These are phyloP conservation scores for Tenthredo distinguenda DNA, from an alignment of 2,888 invertebrate genomes.

Conservation along the genomic window DNA sequence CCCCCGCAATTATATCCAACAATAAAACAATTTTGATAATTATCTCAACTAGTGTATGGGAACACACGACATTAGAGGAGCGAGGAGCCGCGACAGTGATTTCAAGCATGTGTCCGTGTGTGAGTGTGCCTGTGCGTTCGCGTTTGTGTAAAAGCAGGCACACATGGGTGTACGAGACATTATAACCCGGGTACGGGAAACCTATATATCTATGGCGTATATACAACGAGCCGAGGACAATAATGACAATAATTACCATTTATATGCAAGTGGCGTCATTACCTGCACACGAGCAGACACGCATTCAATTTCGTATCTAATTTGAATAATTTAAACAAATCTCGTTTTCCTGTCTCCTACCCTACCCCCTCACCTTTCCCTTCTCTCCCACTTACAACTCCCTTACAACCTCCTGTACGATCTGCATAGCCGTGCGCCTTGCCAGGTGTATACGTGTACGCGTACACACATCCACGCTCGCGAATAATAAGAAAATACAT, in stretches of 20 bases:
- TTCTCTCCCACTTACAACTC: background rate
- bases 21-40: conserved; percentile 78
- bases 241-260: conserved; percentile 78
- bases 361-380: background rate
- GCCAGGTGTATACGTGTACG: background rate
- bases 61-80: conserved; percentile 74
- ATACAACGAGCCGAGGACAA: conserved; percentile 75
- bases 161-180: background rate
- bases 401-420: background rate
- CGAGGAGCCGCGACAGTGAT: conserved; percentile 37
- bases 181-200: conserved; percentile 2
- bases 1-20: conserved; percentile 76
- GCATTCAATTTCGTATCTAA: conserved; percentile 78
- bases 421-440: background rate
- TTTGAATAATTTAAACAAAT: conserved; percentile 78
- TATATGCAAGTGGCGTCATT: conserved; percentile 78
- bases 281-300: conserved; percentile 77
- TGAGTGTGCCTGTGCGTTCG: background rate
- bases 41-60: conserved; percentile 77
- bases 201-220: conserved; percentile 24
- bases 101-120: background rate
- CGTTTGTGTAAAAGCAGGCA: background rate
- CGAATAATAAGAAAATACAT: background rate
- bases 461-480: too few species aligned
- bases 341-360: conserved; percentile 73